Evolutionary conservation across 2,797 vertebrate species (phyloP).

Genomic region (Gobionotothen gibberifrons): DNA sequence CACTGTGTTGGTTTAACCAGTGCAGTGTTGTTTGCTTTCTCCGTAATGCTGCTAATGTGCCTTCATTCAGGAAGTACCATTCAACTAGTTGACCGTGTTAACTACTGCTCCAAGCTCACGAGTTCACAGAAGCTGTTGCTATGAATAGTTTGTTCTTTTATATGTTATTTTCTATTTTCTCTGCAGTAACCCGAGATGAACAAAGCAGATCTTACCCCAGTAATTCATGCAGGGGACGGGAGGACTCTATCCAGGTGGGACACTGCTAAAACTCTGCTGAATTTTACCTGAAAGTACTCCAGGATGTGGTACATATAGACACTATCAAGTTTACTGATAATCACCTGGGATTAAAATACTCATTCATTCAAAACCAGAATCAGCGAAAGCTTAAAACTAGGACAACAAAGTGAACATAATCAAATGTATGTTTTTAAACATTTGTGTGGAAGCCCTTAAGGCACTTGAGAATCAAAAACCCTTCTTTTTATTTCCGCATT

Average conservation of each 20-base stretch:
- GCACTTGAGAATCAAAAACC: too few relatives aligned
- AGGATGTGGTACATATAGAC: not conserved
- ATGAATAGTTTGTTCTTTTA: not conserved
- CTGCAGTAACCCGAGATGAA: constrained; percentile 77
- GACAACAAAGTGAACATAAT: too few relatives aligned
- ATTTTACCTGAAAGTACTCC: not conserved
- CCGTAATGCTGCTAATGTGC: constrained; percentile 6
- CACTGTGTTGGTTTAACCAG: not conserved
- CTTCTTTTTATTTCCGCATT: too few relatives aligned
- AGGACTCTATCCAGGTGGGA: constrained; percentile 81
- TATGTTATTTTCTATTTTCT: constrained; percentile 24
- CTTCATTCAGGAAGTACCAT: constrained; percentile 13
- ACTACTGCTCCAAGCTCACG: not conserved
- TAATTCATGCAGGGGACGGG: constrained; percentile 74
- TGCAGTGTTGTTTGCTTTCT: not conserved
- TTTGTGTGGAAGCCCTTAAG: too few relatives aligned
- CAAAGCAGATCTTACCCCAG: constrained; percentile 50
- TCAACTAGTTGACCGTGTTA: constrained; percentile 19
- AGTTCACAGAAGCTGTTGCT: not conserved
- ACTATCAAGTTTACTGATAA: not conserved
- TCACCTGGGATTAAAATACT: too few relatives aligned
- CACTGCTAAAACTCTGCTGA: not conserved
- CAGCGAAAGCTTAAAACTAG: too few relatives aligned
- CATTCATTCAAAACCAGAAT: too few relatives aligned
- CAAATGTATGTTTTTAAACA: too few relatives aligned